Evolutionary conservation across 2,888 invertebrate species (phyloP).

Genomic region (Brachylomia viminalis): DNA sequence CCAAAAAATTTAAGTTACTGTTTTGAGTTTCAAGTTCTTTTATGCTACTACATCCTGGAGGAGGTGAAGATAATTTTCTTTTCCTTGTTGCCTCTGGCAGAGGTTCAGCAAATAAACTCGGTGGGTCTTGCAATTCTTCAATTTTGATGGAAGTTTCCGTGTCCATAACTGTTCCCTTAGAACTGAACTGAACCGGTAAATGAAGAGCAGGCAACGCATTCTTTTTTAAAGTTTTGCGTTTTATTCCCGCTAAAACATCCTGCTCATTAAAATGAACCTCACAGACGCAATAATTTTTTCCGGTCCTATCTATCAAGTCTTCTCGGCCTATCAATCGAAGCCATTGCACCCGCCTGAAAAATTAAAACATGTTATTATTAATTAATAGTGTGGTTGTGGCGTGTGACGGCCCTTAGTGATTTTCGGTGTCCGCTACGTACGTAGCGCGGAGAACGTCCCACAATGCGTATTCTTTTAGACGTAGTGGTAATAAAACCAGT

Average conservation of each 20-base stretch:
- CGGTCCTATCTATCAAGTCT: constrained; percentile 32
- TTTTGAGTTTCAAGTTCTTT: constrained; percentile 22
- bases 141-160: constrained; percentile 12
- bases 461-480: no score
- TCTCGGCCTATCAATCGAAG: constrained; percentile 45
- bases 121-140: constrained; percentile 33
- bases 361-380: background rate
- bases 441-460: no score
- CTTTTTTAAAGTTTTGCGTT: constrained; percentile 28
- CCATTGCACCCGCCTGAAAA: constrained; percentile 43
- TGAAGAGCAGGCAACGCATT: constrained; percentile 29
- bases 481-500: no score
- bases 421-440: no score
- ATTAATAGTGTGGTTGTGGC: no score
- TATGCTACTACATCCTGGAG: constrained; percentile 34
- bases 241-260: constrained; percentile 29
- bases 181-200: constrained; percentile 8
- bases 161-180: background rate
- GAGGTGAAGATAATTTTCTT: constrained; percentile 20
- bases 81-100: background rate
- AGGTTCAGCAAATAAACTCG: background rate
- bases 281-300: constrained; percentile 29
- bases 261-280: constrained; percentile 38
- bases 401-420: no score
- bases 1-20: constrained; percentile 17